Conservation (phyloP, 2,888 invertebrate species). For the Netelia melanura region DNA sequence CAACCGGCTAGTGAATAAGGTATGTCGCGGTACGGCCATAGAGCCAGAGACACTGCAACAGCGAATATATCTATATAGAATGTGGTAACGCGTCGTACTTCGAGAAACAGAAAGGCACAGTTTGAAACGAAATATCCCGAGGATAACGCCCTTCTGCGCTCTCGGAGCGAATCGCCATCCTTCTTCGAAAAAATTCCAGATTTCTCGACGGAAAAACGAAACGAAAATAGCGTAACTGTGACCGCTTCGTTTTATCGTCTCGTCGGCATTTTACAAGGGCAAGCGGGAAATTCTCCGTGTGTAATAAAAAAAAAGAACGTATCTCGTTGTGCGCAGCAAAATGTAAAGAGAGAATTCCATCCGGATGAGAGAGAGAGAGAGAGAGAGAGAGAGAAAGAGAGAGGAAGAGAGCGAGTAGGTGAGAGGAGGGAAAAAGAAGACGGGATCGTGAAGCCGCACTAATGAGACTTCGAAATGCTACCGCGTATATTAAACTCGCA, state of each 20-base stretch:
- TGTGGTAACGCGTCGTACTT: background rate
- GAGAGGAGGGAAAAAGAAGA: background rate
- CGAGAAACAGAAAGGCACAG: background rate
- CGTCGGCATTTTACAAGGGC: background rate
- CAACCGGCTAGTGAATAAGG: conserved; percentile 35
- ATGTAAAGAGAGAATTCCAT: background rate
- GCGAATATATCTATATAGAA: background rate
- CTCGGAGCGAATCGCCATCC: background rate
- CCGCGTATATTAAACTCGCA: conserved; percentile 8
- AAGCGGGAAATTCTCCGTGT: background rate
- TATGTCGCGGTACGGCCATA: conserved; percentile 35
- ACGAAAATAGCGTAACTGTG: background rate
- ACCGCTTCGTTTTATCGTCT: background rate
- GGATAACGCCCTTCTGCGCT: too few species aligned
- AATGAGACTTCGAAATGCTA: conserved; percentile 33
- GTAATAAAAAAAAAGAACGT: background rate
- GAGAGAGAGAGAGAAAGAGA: background rate
- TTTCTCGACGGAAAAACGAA: background rate
- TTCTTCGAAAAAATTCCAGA: background rate
- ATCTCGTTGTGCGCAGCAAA: conserved; percentile 1
- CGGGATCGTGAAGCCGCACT: conserved; percentile 23
- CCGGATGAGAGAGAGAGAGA: background rate
- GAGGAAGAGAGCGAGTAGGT: background rate
- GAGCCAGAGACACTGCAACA: background rate
- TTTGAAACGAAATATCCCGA: background rate